Evolutionary conservation across 1,140 invertebrate genomes (phyloP).

Genomic region (Bombus terrestris): DNA sequence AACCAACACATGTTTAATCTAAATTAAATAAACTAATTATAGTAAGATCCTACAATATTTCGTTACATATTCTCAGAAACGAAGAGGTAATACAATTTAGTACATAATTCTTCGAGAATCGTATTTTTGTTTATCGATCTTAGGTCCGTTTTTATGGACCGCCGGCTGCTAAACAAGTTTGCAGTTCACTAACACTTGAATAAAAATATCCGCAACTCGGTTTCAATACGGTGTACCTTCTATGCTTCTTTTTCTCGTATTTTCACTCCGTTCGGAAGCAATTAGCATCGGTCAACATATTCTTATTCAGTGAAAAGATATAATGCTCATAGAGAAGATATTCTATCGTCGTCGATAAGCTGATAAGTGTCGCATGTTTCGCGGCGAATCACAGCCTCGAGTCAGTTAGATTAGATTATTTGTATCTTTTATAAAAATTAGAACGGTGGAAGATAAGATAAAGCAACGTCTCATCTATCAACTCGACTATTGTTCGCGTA

Average conservation of each 20-base stretch:
- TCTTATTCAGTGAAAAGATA: not conserved
- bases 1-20: too few relatives aligned
- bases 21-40: too few relatives aligned
- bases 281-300: not conserved
- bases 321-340: not conserved
- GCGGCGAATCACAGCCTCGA: not conserved
- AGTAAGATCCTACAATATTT: too few relatives aligned
- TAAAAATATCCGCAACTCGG: not conserved
- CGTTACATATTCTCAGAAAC: too few relatives aligned
- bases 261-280: not conserved
- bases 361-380: not conserved
- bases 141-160: too few relatives aligned
- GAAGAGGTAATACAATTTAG: too few relatives aligned
- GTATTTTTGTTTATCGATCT: too few relatives aligned
- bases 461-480: too few relatives aligned
- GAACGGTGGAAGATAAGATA: not conserved
- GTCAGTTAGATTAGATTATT: conserved; percentile 10
- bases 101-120: too few relatives aligned
- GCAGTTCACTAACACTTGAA: not conserved
- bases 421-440: not conserved
- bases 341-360: not conserved
- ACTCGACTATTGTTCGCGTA: too few relatives aligned
- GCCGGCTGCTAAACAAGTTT: too few relatives aligned
- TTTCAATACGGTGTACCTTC: not conserved
- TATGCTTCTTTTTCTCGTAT: not conserved